Conservation (phyloP, 2,888 invertebrate genomes). For the Elaeidobius kamerunicus region DNA sequence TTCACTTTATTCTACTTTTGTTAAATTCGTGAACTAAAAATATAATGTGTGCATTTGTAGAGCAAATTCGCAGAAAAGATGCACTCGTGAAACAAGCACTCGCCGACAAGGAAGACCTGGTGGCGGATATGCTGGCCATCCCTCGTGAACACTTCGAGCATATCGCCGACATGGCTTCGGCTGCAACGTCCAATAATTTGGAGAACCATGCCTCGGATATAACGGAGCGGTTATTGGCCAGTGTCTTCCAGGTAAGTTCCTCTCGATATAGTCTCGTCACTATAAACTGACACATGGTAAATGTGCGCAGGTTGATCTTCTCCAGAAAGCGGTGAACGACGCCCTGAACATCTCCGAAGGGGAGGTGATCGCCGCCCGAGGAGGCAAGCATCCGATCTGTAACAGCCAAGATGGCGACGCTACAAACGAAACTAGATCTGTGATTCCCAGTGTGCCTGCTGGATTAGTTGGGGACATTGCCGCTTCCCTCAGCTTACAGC, state of each 20-base stretch:
- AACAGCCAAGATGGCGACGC: slow-evolving; percentile 42
- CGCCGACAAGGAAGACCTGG: slow-evolving; percentile 69
- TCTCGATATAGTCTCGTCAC: too few relatives aligned
- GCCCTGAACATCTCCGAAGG: slow-evolving; percentile 56
- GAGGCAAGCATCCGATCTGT: slow-evolving; percentile 47
- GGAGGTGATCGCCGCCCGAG: slow-evolving; percentile 54
- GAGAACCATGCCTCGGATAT: slow-evolving; percentile 52
- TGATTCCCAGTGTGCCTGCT: slow-evolving; percentile 58
- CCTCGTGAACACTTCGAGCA: slow-evolving; percentile 67
- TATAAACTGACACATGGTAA: too few relatives aligned
- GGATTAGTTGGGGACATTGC: slow-evolving; percentile 62
- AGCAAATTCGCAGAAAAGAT: slow-evolving; percentile 71
- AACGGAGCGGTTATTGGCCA: slow-evolving; percentile 66
- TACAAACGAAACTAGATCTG: slow-evolving; percentile 47
- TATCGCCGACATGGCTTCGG: slow-evolving; percentile 61
- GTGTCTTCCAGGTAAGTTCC: slow-evolving; percentile 56
- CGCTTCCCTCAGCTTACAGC: slow-evolving; percentile 60
- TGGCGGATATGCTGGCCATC: slow-evolving; percentile 73
- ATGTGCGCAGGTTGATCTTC: slow-evolving; percentile 51
- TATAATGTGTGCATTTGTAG: too few relatives aligned
- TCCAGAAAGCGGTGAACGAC: slow-evolving; percentile 57
- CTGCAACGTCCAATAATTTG: slow-evolving; percentile 9
- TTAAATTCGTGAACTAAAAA: too few relatives aligned
- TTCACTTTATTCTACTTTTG: too few relatives aligned
- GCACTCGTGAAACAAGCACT: slow-evolving; percentile 66